phyloP scores from a whole-genome alignment of 2,797 vertebrate species.

The Semaprochilodus insignis region DNA sequence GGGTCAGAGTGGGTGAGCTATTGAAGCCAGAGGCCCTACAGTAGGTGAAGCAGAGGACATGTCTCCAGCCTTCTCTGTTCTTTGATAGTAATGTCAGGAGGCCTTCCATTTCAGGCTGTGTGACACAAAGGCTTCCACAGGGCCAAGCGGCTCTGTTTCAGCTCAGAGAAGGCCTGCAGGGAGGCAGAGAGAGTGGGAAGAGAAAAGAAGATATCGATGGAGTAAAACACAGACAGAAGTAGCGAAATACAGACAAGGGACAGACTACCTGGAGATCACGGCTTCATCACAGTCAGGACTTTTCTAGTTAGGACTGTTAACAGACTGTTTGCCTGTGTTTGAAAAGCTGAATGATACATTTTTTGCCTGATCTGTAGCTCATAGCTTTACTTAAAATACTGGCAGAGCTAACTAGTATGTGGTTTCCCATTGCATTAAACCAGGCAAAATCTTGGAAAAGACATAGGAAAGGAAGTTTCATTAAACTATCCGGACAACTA shows the following conservation, averaged over 20 bases:
- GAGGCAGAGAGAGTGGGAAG: not conserved
- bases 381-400: too few species aligned
- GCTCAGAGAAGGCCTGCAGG: constrained; percentile 4
- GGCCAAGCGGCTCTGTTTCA: constrained; percentile 26
- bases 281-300: not conserved
- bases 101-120: not conserved
- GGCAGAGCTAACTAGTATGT: too few species aligned
- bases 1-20: constrained; percentile 28
- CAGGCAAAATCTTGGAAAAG: too few species aligned
- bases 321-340: not conserved
- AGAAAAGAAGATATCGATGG: not conserved
- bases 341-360: too few species aligned
- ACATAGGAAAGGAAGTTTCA: too few species aligned
- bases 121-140: constrained; percentile 16
- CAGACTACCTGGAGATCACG: not conserved
- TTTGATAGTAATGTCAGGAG: constrained; percentile 39
- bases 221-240: not conserved
- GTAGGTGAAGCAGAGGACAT: constrained; percentile 38
- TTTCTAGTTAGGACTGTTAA: not conserved
- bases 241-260: not conserved
- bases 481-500: too few species aligned
- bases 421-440: too few species aligned
- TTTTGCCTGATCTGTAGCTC: too few species aligned
- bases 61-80: constrained; percentile 15
- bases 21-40: constrained; percentile 38